Percentiles rank a stretch among this genome's conserved stretches.
phyloP scores from a whole-genome alignment of 1,140 invertebrate species.

The Temnothorax longispinosus region DNA sequence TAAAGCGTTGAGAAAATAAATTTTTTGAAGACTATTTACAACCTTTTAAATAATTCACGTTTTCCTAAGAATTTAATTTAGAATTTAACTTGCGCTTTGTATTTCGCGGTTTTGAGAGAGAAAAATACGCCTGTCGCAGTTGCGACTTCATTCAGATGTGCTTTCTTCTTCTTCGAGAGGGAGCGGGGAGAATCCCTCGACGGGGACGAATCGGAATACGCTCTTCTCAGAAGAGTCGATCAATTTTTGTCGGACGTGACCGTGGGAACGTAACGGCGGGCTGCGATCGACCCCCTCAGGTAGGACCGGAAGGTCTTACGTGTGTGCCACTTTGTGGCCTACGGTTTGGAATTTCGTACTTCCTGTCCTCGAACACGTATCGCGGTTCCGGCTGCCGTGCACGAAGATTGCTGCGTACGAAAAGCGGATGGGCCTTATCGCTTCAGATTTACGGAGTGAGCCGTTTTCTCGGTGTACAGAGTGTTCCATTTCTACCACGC shows the following conservation, averaged over 20 bases:
- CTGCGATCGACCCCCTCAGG: conserved; percentile 67
- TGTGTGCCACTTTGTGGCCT: conserved; percentile 63
- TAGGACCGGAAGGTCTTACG: conserved; percentile 72
- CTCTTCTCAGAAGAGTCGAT: conserved; percentile 41
- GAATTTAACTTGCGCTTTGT: neutral
- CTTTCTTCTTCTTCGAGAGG: neutral
- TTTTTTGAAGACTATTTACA: neutral
- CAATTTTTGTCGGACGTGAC: conserved; percentile 67
- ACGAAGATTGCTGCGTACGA: conserved; percentile 25
- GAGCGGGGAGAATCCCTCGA: neutral
- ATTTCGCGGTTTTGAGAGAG: neutral
- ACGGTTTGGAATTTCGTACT: conserved; percentile 80
- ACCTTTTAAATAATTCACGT: neutral
- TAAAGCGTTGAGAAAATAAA: neutral
- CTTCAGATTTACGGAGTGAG: neutral
- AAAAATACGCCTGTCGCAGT: neutral
- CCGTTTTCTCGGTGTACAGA: neutral
- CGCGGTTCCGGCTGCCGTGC: conserved; percentile 48
- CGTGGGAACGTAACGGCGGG: conserved; percentile 71
- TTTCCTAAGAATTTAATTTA: neutral
- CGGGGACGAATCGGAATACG: neutral
- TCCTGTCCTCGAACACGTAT: conserved; percentile 68
- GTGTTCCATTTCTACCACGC: neutral
- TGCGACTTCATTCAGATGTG: neutral
- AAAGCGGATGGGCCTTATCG: conserved; percentile 10